Conservation (phyloP, 2,113 vertebrate species). For the Odontesthes bonariensis region DNA sequence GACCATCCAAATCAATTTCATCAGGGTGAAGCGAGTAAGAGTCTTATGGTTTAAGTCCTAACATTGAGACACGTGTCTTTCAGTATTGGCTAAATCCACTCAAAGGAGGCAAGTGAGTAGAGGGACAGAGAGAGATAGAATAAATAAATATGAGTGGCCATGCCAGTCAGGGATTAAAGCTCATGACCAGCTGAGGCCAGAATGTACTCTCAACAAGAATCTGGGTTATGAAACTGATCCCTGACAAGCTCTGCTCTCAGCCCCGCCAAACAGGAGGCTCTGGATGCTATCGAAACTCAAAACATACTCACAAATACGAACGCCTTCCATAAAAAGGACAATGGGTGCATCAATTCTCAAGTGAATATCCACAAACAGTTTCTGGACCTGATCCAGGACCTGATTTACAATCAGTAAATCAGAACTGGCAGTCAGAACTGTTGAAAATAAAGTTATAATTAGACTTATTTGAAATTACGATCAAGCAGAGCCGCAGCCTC, state of each 20-base stretch:
- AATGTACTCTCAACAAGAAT: constrained; percentile 59
- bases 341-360: fast-evolving
- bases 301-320: not conserved
- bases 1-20: constrained; percentile 44
- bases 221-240: constrained; percentile 62
- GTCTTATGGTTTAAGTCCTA: constrained; percentile 54
- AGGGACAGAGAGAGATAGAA: constrained; percentile 16
- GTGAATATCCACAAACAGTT: not conserved
- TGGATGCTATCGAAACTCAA: not conserved
- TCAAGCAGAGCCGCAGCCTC: not conserved
- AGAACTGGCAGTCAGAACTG: too few relatives aligned
- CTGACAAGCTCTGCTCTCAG: constrained; percentile 14
- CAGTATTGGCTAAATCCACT: constrained; percentile 61
- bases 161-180: constrained; percentile 65
- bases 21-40: constrained; percentile 53
- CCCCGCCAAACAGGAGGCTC: not conserved
- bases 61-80: constrained; percentile 51
- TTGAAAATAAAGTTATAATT: not conserved
- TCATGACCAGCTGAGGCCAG: constrained; percentile 56
- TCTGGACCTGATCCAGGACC: too few relatives aligned
- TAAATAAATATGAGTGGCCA: constrained; percentile 42
- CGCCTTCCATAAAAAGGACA: not conserved
- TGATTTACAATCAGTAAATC: not conserved
- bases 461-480: not conserved
- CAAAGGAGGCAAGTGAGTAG: constrained; percentile 54